Base-by-base conservation (phyloP, 2,797 vertebrate genomes). In the Arnoldichthys spilopterus region DNA sequence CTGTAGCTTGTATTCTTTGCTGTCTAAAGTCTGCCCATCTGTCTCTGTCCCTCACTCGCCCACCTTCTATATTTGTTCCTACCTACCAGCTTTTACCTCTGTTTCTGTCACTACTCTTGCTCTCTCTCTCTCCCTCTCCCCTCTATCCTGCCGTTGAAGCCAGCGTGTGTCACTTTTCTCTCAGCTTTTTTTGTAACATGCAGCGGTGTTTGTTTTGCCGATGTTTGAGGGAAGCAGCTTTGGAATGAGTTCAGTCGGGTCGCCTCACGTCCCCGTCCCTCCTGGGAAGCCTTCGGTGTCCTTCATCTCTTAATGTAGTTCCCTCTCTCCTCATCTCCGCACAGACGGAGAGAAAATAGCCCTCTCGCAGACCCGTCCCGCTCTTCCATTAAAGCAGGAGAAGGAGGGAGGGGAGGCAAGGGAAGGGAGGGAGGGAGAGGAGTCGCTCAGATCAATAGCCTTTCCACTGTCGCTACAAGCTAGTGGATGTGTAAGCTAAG, bases 241-340 rank as follows among this genome's bases (percentile, higher is more conserved):
- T 66, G 63, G 75, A 82, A 82, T 82, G 67, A 78, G 75, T 54
- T 74, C 66, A 78, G 59, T 75, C 43, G 43, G 71, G 76, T 76
- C 28, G 43, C 59, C 54, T 76, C 54, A 45, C 47, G 40, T 71
- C 40, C 49, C 34, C n/a, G 28, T 74, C 34, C 71, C 74, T 80
- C 63, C 28, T 53, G 63, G 70, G 71, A 80, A 40, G 66, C 74
- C 45, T 62, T 37, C 37, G 26, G 12, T 26, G 47, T 62, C 45
- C 74, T 74, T 75, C 24, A 70, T 72, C 18, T 34, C 68, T 47
- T 61, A 62, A 78, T 76, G 71, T 69, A 58, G 62, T 78, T 26
- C 64, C 67, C 40, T 71, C 22, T 80, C 34, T 70, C 58, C 64
- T 54, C 59, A 47, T 63, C 47, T 69, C 69, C 34, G 47, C 59